Conservation (phyloP, 2,888 invertebrate species). For the Lasioglossum vierecki region DNA sequence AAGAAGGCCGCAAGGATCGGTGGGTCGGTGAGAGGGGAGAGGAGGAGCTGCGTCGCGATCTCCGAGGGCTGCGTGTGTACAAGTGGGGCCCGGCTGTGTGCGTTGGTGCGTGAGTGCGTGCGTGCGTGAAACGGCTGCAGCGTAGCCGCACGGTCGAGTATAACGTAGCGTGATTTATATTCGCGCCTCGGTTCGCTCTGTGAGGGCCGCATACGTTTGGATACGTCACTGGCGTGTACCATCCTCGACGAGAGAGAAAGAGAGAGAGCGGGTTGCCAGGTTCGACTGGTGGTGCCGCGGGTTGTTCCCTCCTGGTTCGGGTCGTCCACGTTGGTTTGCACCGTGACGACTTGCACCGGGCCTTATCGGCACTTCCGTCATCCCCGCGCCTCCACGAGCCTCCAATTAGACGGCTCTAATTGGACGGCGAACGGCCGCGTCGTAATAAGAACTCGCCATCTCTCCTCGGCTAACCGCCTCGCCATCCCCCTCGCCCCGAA, state of each 20-base stretch:
- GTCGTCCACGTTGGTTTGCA: constrained; percentile 58
- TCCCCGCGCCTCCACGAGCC: constrained; percentile 69
- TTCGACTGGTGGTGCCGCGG: constrained; percentile 47
- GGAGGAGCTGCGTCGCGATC: neutral
- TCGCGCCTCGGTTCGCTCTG: constrained; percentile 75
- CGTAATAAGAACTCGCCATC: constrained; percentile 69
- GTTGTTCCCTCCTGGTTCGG: constrained; percentile 31
- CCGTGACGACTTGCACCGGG: constrained; percentile 68
- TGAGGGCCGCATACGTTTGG: constrained; percentile 76
- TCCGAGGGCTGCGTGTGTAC: constrained; percentile 26
- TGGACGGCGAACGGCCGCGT: constrained; percentile 70
- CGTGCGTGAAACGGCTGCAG: constrained; percentile 61
- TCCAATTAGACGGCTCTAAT: constrained; percentile 74
- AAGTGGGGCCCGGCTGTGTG: constrained; percentile 24
- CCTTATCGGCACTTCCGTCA: constrained; percentile 74
- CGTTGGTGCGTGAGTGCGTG: constrained; percentile 54
- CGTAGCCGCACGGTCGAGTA: constrained; percentile 64
- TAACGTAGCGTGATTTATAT: constrained; percentile 78
- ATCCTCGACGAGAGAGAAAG: neutral
- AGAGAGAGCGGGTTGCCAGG: neutral
- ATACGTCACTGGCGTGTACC: constrained; percentile 70
- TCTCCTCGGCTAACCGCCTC: constrained; percentile 23
- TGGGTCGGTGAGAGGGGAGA: constrained; percentile 9
- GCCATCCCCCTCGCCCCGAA: neutral
- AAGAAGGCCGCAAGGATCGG: neutral